A percentile compares a stretch with the other conserved stretches of the same genome.
Conservation (phyloP, 2,797 vertebrate genomes). For the Alcedo quadribrachys region DNA sequence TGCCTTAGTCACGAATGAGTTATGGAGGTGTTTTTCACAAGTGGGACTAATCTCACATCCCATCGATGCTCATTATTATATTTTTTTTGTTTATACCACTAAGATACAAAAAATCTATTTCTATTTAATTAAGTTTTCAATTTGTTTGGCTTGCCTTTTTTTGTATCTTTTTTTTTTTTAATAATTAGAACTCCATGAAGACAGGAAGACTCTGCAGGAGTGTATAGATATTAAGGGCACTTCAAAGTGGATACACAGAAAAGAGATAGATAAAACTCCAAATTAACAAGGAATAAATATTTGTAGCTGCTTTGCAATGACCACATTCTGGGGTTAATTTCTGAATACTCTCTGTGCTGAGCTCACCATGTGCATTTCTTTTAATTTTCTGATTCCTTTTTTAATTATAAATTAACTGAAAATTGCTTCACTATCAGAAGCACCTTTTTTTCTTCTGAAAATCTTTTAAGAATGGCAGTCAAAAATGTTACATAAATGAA, state of each 20-base stretch:
- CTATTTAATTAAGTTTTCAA: slow-evolving; percentile 41
- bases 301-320: background rate
- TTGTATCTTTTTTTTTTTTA: background rate
- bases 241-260: background rate
- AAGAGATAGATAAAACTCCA: background rate
- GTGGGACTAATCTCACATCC: slow-evolving; percentile 40
- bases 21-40: slow-evolving; percentile 60
- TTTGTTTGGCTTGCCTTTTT: slow-evolving; percentile 12
- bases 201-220: background rate
- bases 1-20: slow-evolving; percentile 55
- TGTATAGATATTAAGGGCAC: background rate
- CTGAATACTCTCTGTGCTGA: background rate
- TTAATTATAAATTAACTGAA: background rate
- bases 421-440: background rate
- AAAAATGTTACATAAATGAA: background rate
- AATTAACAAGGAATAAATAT: background rate
- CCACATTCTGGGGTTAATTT: background rate
- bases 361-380: background rate
- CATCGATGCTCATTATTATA: slow-evolving; percentile 40
- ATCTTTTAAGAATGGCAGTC: background rate
- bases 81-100: slow-evolving; percentile 18
- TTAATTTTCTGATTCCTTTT: background rate
- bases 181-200: slow-evolving; percentile 6
- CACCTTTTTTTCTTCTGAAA: background rate
- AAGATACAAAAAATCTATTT: slow-evolving; percentile 24